Evolutionary conservation across 2,888 invertebrate species (phyloP).

Genomic region (Bombyx huttoni): DNA sequence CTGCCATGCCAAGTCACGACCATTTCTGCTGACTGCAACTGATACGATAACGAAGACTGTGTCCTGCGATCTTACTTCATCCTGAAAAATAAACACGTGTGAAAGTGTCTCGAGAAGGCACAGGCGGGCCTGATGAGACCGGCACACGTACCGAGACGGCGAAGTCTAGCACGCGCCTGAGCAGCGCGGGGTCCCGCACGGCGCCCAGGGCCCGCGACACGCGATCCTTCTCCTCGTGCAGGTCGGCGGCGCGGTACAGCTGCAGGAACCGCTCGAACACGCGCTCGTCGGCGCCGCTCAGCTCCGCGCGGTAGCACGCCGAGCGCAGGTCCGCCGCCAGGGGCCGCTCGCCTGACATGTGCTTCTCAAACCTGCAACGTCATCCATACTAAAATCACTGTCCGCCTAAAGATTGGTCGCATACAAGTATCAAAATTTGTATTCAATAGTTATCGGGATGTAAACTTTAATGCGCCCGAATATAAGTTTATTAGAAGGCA

Average conservation of each 20-base stretch:
- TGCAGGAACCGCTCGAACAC: slow-evolving; percentile 84
- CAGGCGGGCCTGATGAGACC: too few relatives aligned
- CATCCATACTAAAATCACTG: too few relatives aligned
- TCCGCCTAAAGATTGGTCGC: neutral
- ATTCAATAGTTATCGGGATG: too few relatives aligned
- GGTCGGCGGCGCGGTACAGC: slow-evolving; percentile 86
- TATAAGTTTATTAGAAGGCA: neutral
- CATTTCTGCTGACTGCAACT: slow-evolving; percentile 84
- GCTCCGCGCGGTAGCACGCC: slow-evolving; percentile 88
- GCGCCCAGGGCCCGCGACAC: slow-evolving; percentile 89
- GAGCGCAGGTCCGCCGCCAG: slow-evolving; percentile 90
- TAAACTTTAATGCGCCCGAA: too few relatives aligned
- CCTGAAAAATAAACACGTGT: slow-evolving; percentile 52
- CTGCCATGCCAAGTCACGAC: slow-evolving; percentile 90
- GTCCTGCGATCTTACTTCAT: slow-evolving; percentile 93
- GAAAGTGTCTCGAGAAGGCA: too few relatives aligned
- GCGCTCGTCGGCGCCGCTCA: slow-evolving; percentile 77
- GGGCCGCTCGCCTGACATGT: slow-evolving; percentile 70
- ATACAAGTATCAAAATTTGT: too few relatives aligned
- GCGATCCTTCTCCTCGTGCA: slow-evolving; percentile 95
- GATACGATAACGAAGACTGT: slow-evolving; percentile 91
- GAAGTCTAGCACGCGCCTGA: slow-evolving; percentile 84
- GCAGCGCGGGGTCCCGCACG: slow-evolving; percentile 78
- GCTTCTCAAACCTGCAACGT: slow-evolving; percentile 72
- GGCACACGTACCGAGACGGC: slow-evolving; percentile 77